Evolutionary conservation across 2,888 invertebrate genomes (phyloP), one percentile per base, ranked within the genome.

Genomic region (Cantharis rustica): DNA sequence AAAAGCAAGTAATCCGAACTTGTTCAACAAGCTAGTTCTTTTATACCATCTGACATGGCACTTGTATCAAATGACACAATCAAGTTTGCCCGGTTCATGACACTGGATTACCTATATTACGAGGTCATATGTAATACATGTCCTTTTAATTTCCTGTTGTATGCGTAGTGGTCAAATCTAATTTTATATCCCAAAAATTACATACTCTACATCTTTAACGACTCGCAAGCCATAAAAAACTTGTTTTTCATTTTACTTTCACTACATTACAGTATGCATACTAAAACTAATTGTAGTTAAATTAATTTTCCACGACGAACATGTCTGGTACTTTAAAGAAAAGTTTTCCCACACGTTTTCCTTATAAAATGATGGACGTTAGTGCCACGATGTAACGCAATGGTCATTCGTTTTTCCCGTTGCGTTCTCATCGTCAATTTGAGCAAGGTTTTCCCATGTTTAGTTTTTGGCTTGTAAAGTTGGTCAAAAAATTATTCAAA

Each of bases 51-150:
- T 81, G 82, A 84, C 83, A 82, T 83, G 81, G 83, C 81, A 82
- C 83, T 81, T 84, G 81, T 83, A 84, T 83, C 83, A 83, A 83
- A 80, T 84, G 83, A 83, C 83, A 84, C 74, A 82, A 84, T 85
- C 86, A 81, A 82, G 86, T 86, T 86, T 85, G 83, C 84, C 85
- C 85, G 81, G 84, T 86, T 84, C 82, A 82, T 77, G 81, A 76
- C 80, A 80, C 79, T 82, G 81, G 80, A 83, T 80, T 83, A 77
- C 77, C 74, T 77, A 82, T 80, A 82, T 80, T 76, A 77, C 80
- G 83, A 83, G 83, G 83, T 85, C 84, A 84, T 78, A 78, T 73
- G 68, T 81, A 82, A 79, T 81, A 79, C 79, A 80, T 80, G 79
- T 81, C 79, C 79, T 80, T 76, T 81, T 79, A 77, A 81, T 82